Base-by-base conservation (phyloP, 2,888 invertebrate species). In the Chaetoderma sp. region DNA sequence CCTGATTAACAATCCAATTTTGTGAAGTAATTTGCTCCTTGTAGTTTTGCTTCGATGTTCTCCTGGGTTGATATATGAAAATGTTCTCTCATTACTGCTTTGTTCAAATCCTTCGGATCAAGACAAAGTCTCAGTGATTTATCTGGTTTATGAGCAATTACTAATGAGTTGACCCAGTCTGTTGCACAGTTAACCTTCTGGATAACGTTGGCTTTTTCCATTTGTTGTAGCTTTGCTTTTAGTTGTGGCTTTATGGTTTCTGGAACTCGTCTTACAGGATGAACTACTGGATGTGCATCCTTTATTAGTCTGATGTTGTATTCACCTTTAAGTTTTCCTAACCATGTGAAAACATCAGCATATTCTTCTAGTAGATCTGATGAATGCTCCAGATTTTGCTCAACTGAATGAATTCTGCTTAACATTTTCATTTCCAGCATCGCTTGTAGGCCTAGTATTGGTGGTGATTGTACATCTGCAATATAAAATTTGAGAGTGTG, bases 21-120 rank as follows among this genome's bases (percentile, higher is more conserved):
- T 16, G 63, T 63, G 49, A 70, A 74, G 10, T 55, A 18, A 32
- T 55, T 72, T 27, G 60, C 67, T 23, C 74, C 71, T n/a, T n/a
- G n/a, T n/a, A n/a, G n/a, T n/a, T n/a, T n/a, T n/a, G n/a, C n/a
- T n/a, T n/a, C n/a, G n/a, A n/a, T n/a, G n/a, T n/a, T n/a, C n/a
- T n/a, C n/a, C n/a, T n/a, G n/a, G n/a, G n/a, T n/a, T n/a, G n/a
- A n/a, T n/a, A n/a, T n/a, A n/a, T n/a, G n/a, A n/a, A n/a, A n/a
- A n/a, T n/a, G n/a, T n/a, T n/a, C n/a, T n/a, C n/a, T n/a, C n/a
- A n/a, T n/a, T n/a, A n/a, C n/a, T n/a, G n/a, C n/a, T n/a, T n/a
- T n/a, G n/a, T n/a, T n/a, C n/a, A n/a, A n/a, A n/a, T n/a, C n/a
- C n/a, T n/a, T n/a, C n/a, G n/a, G n/a, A n/a, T n/a, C n/a, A n/a